Evolutionary conservation across 2,797 vertebrate genomes (phyloP), one percentile per base, ranked within the genome.

Genomic region (Perdix hodgsoniae): DNA sequence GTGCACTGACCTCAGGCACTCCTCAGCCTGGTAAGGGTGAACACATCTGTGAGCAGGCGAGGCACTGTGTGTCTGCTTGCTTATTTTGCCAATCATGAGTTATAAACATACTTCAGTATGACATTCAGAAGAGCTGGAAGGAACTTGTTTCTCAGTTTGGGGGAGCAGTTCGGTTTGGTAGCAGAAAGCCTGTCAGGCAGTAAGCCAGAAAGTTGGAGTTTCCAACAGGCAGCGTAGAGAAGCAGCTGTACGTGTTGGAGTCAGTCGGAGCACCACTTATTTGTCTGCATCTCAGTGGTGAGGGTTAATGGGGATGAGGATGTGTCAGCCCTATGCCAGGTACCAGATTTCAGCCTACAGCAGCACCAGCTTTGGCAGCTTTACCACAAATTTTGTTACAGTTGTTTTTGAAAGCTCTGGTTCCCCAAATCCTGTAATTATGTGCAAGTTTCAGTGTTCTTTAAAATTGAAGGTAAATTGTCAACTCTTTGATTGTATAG

Each of bases 391-490:
- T 83, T 89, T 69, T 72, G 27, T 81, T 85, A 22, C 31, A 31
- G 81, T 86, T 79, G n/a, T 61, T 93, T 95, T 88, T 88, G 80
- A 77, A 65, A 93, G 76, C 61, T 91, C 80, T 78, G 31, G 24
- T 78, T 86, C 92, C 73, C 88, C 17, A 1, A 40, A 33, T 49
- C 77, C 77, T 93, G 52, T 84, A 83, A 79, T 90, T 92, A 86
- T 1, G 9, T 39, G 56, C 81, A 79, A 83, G 66, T 85, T 95
- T 88, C 87, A 59, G 74, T 14, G 2, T 90, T 83, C 71, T 61
- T 75, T 86, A 78, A 87, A 91, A 57, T 71, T 84, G 80, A 83
- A 96, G 91, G 82, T 93, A 85, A 91, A 83, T 39, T 77, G 83
- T 60, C 85, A 95, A 45, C 71, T 94, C 78, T 69, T 67, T 75